Evolutionary conservation across 2,888 invertebrate genomes (phyloP), one percentile per base, ranked within the genome.

Genomic region (Yponomeuta malinellus): DNA sequence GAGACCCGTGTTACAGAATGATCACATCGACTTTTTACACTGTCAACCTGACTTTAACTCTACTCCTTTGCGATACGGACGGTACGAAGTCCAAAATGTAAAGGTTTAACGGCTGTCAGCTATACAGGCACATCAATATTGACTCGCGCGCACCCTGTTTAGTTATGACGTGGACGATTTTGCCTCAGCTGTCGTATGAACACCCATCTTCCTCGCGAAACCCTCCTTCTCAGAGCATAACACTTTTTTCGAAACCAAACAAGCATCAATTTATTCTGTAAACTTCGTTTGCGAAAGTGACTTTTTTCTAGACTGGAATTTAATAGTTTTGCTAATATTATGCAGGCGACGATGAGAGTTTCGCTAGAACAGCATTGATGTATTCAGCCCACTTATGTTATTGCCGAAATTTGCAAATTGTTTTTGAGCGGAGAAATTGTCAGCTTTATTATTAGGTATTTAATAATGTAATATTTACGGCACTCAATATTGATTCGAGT

Each of bases 351-450:
- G 64, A 29, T 31, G 64, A 64, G 31, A 64, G 64, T 64, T 64
- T 64, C 64, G n/a, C 31, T 31, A 29, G 23, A 23, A 29, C 9
- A 31, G 23, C 3, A 29, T 31, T 64, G 64, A 23, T 64, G 23
- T 29, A 64, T 64, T 29, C 64, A 64, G 64, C 64, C 64, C 2
- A 64, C 64, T 64, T 64, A 29, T 64, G 29, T 64, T n/a, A 64
- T 64, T 64, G 64, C 64, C 5, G 23, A 64, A 64, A 29, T 3
- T 64, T 64, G 64, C 31, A 29, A 64, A 31, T 64, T 64, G 10
- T 23, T 29, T 23, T 64, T 64, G 5, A 23, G 64, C 52, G 52
- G 52, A 64, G 10, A 64, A 64, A 31, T 64, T 64, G 23, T 31
- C 23, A 64, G 52, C 5, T 9, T 52, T 23, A 6, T 33, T 33